Base-by-base conservation (phyloP, 2,113 vertebrate species). In the Bubalus kerabau region DNA sequence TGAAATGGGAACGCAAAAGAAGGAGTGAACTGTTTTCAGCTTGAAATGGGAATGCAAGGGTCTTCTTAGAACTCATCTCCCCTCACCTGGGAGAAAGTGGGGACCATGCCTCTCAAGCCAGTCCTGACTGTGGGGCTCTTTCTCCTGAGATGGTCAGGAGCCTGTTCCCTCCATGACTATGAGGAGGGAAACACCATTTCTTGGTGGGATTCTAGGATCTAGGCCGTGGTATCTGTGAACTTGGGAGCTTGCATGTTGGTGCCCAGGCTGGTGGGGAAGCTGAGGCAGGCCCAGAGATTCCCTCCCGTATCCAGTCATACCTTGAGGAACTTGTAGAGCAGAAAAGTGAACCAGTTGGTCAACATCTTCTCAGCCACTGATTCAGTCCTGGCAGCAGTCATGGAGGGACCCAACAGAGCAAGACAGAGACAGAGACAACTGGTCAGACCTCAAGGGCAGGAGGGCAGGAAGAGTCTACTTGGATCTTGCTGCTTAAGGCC, bases 321-420 rank as follows among this genome's bases (percentile, higher is more conserved):
- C 99, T 99, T 99, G 64, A 99, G 99, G 96, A 99, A 99, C 94
- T 99, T 99, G 98, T 99, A 99, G 54, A 99, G 98, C 17, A 99
- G 99, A 97, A 99, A 99, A 4, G 99, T 99, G 98, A 99, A 99
- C 99, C 99, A 99, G 64, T 99, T 99, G 57, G 99, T 99, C 82
- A 99, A 94, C 99, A 99, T 99, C 94, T 99, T 99, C 98, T 99
- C 99, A 17, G 99, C 99, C 93, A 99, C 99, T 0, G 99, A 99
- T 97, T 99, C 99, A 0, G 99, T 99, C 98, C 99, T 99, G 97
- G 85, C 98, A 40, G 98, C 9, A n/a, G 80, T 82, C 92, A 94
- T 95, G 80, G 1, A 71, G 98, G 97, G 26, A 76, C 97, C 71
- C 81, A n/a, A 7, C 46, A 54, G 82, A 90, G 56, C 28, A 89